Evolutionary conservation across 2,888 invertebrate genomes (phyloP).

Genomic region (Melanophora roralis): DNA sequence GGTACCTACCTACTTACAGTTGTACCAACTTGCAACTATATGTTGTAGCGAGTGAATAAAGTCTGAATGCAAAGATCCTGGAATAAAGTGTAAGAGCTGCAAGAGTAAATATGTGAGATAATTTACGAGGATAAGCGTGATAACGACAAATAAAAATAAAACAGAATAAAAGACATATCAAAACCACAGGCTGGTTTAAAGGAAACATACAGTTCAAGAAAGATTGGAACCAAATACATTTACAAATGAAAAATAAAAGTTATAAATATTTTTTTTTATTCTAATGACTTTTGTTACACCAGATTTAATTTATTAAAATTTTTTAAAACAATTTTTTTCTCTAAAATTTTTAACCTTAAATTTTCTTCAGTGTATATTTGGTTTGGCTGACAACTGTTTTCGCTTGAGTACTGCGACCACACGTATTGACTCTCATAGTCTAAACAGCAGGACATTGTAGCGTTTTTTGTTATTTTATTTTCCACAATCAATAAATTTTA

Average conservation of each 20-base stretch:
- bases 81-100: slow-evolving; percentile 45
- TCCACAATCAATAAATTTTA: slow-evolving; percentile 77
- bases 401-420: slow-evolving; percentile 72
- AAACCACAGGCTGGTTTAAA: slow-evolving; percentile 1
- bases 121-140: slow-evolving; percentile 59
- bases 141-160: slow-evolving; percentile 45
- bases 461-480: slow-evolving; percentile 57
- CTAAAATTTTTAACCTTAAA: neutral
- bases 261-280: no score
- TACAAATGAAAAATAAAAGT: no score
- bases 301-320: no score
- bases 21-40: no score
- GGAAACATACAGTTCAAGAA: slow-evolving; percentile 4
- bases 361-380: neutral
- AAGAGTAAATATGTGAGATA: slow-evolving; percentile 43
- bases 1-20: no score
- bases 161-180: no score
- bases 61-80: slow-evolving; percentile 39
- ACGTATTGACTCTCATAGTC: slow-evolving; percentile 76
- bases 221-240: no score
- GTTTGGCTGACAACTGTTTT: slow-evolving; percentile 22
- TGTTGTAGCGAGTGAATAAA: no score
- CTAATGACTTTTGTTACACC: no score
- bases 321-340: no score
- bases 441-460: slow-evolving; percentile 74